Evolutionary conservation across 2,113 vertebrate species (phyloP).

Genomic region (Epinephelus fuscoguttatus): DNA sequence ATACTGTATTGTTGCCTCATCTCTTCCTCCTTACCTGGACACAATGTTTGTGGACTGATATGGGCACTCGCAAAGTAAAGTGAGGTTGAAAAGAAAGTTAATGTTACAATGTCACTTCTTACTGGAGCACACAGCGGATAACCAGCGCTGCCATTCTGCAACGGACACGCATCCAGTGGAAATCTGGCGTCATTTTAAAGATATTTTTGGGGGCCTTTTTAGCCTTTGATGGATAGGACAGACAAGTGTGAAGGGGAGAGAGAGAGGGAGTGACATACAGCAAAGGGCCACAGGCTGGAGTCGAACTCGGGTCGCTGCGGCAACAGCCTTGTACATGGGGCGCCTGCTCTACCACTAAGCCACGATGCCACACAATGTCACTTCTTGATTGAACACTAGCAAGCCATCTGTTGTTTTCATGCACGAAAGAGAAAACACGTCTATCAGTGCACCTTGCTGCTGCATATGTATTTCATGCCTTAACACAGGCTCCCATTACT

Average conservation of each 20-base stretch:
- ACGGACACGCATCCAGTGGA: too few species aligned
- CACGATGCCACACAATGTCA: not conserved
- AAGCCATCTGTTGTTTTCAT: not conserved
- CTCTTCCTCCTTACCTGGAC: not conserved
- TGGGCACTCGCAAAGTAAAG: not conserved
- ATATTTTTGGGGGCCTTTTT: too few species aligned
- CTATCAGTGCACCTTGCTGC: not conserved
- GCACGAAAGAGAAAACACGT: not conserved
- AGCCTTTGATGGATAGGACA: too few species aligned
- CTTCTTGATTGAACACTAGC: not conserved
- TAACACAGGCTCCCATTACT: conserved; percentile 10
- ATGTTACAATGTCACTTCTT: not conserved
- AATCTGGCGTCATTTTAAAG: too few species aligned
- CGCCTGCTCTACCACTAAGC: too few species aligned
- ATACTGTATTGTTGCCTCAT: not conserved
- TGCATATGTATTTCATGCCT: conserved; percentile 12
- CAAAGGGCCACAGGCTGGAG: too few species aligned
- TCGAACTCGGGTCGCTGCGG: too few species aligned
- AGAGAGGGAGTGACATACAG: too few species aligned
- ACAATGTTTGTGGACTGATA: not conserved
- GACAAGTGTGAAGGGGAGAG: too few species aligned
- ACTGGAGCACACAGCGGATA: too few species aligned
- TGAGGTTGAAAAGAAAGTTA: not conserved
- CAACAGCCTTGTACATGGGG: too few species aligned
- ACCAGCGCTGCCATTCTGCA: too few species aligned